These are phyloP conservation scores for Eueremaeus valkanovi DNA, from an alignment of 2,888 invertebrate genomes.

Conservation along the genomic window DNA sequence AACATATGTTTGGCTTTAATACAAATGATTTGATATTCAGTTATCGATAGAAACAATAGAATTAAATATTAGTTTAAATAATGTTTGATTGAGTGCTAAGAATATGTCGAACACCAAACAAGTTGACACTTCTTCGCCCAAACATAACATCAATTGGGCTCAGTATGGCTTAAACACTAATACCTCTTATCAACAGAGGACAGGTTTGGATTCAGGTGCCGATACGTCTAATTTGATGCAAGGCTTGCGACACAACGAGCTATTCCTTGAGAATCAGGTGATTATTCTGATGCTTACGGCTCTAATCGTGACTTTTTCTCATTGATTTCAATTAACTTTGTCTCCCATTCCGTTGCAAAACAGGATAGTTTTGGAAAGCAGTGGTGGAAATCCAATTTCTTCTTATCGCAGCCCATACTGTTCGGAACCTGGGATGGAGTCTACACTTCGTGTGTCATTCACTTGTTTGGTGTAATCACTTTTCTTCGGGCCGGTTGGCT, in stretches of 20 bases:
- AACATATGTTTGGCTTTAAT: conserved; percentile 15
- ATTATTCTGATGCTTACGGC: neutral
- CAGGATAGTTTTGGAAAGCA: conserved; percentile 57
- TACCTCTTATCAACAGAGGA: neutral
- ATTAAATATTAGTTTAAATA: neutral
- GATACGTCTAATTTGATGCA: neutral
- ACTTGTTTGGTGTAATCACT: conserved; percentile 95
- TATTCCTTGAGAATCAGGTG: neutral
- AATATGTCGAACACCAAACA: neutral
- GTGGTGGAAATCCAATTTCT: conserved; percentile 96
- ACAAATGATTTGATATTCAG: neutral
- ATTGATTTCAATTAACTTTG: neutral
- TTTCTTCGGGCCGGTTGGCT: conserved; percentile 97
- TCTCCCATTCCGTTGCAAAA: neutral
- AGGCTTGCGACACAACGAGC: neutral
- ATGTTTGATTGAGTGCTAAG: neutral
- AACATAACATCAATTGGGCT: neutral
- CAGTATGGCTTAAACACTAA: conserved; percentile 21
- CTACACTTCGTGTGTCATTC: conserved; percentile 93
- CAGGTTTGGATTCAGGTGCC: neutral
- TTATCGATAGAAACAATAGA: neutral
- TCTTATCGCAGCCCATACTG: conserved; percentile 88
- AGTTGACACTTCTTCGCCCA: neutral
- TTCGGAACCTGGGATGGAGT: conserved; percentile 99
- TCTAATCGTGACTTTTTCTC: neutral